A percentile compares a stretch with the other conserved stretches of the same genome.
Evolutionary conservation across 2,113 vertebrate genomes (phyloP).

Genomic region (Chinchilla lanigera): DNA sequence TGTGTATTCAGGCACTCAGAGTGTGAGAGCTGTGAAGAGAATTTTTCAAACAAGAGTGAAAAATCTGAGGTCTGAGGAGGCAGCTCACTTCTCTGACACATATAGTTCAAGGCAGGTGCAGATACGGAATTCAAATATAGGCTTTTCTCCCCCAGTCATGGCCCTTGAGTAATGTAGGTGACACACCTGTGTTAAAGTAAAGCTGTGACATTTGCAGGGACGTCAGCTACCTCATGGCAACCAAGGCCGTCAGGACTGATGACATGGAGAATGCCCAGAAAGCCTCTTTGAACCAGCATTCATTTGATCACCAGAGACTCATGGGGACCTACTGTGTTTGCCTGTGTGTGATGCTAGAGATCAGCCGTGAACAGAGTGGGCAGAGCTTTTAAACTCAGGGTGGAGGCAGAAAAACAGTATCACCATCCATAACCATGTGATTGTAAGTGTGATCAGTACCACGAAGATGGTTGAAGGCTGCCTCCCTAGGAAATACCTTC

Average conservation of each 20-base stretch:
- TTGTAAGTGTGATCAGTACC: not conserved
- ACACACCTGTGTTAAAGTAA: not conserved
- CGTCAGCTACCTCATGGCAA: not conserved
- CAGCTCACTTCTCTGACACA: not conserved
- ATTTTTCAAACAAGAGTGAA: not conserved
- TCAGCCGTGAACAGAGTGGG: not conserved
- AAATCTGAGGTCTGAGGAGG: not conserved
- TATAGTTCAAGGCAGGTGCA: not conserved
- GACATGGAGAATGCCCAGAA: not conserved
- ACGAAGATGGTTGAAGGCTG: not conserved
- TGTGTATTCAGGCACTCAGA: not conserved
- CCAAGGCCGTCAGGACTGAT: not conserved
- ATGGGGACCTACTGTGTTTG: not conserved
- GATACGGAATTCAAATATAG: not conserved
- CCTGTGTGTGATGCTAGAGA: not conserved
- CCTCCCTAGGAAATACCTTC: not conserved
- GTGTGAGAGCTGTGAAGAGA: not conserved
- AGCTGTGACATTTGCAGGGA: not conserved
- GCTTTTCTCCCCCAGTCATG: not conserved
- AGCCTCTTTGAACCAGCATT: not conserved
- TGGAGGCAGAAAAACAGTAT: not conserved
- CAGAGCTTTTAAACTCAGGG: not conserved
- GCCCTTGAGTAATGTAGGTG: not conserved
- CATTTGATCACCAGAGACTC: not conserved
- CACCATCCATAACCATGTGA: not conserved